Evolutionary conservation across 2,888 invertebrate genomes (phyloP), one percentile per base, ranked within the genome.

Genomic region (Tipula lateralis): DNA sequence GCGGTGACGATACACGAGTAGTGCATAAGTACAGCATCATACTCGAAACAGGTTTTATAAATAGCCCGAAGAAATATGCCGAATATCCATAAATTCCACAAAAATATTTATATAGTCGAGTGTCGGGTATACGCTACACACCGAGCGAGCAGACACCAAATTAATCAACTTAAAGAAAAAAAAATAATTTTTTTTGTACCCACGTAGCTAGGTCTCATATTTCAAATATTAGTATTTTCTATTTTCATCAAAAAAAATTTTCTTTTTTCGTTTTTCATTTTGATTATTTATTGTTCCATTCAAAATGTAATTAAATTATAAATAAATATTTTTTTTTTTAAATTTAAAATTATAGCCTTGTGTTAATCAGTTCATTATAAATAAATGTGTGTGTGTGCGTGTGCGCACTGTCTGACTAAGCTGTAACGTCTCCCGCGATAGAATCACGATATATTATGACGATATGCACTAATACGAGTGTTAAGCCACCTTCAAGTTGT

Each of bases 151-250:
- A 66, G 66, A 66, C 66, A 66, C 66, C 66, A 66, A 66, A 66
- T 66, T 66, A 66, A 66, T 66, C 66, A 66, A 66, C 66, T 66
- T 66, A 66, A 66, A 66, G 66, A 66, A 66, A 44, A n/a, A n/a
- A n/a, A n/a, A 50, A 50, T 19, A 66, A 9, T 12, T 24, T 66
- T 66, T 66, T 66, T 66, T 24, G 24, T 24, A 66, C 66, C 66
- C 66, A 66, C 66, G 66, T 66, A n/a, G n/a, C n/a, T n/a, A 66
- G 66, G 13, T 66, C 66, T 66, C 66, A 66, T 66, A 66, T 66
- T 66, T 66, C 66, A 66, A 66, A 66, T 66, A 66, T 44, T n/a
- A 44, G 44, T 44, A 44, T 66, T 66, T 66, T 66, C 24, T 66
- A 66, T 50, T 50, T 44, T 39, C n/a, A n/a, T n/a, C n/a, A 16